phyloP scores from a whole-genome alignment of 2,888 invertebrate genomes.

The Drosophila birchii region DNA sequence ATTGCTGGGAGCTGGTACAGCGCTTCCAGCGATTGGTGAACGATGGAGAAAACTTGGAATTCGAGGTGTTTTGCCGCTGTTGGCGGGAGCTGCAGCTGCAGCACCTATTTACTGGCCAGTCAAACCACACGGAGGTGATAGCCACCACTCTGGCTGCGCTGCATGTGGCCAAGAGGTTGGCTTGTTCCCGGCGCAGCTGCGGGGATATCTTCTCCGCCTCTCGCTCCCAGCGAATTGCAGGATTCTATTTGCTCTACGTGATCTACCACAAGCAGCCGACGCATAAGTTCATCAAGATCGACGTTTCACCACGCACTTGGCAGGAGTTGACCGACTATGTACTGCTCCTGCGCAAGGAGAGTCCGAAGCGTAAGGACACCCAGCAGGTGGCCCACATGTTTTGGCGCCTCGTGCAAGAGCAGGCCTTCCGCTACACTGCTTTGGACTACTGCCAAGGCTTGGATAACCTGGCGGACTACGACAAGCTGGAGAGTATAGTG shows the following conservation, averaged over 20 bases:
- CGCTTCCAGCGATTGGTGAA: conserved; percentile 33
- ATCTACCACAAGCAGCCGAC: conserved; percentile 83
- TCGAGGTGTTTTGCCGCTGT: conserved; percentile 70
- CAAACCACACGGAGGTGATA: conserved; percentile 70
- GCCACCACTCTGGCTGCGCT: conserved; percentile 75
- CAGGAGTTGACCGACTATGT: conserved; percentile 60
- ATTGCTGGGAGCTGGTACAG: conserved; percentile 62
- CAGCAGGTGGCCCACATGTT: conserved; percentile 69
- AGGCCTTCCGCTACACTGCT: conserved; percentile 76
- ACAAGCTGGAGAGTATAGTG: conserved; percentile 54
- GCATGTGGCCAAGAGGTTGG: conserved; percentile 68
- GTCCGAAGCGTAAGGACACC: conserved; percentile 40
- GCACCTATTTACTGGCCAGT: conserved; percentile 76
- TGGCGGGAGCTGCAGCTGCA: conserved; percentile 76
- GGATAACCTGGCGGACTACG: conserved; percentile 76
- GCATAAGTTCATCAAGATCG: conserved; percentile 73
- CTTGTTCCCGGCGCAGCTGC: conserved; percentile 58
- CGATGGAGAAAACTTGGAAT: conserved; percentile 45
- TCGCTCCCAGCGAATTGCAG: conserved; percentile 68
- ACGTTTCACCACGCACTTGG: conserved; percentile 71
- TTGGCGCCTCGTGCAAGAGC: conserved; percentile 62
- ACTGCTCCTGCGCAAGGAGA: conserved; percentile 27
- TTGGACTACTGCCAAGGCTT: conserved; percentile 72
- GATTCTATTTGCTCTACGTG: conserved; percentile 76
- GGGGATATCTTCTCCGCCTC: conserved; percentile 43